phyloP scores from a whole-genome alignment of 2,113 vertebrate genomes.

The Neodon shergylaensis region DNA sequence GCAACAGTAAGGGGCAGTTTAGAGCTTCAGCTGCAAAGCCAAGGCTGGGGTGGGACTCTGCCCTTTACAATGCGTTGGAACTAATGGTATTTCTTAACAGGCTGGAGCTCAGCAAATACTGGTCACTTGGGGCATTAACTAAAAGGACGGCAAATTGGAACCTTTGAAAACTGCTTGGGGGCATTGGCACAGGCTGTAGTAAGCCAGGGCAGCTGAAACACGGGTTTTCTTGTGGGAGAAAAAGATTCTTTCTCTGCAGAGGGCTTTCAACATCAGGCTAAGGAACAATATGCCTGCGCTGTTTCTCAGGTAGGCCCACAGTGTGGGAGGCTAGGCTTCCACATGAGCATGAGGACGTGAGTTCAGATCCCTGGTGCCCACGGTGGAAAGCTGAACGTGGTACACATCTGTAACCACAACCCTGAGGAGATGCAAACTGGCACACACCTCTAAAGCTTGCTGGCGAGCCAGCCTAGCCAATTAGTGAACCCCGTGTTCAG shows the following conservation, averaged over 20 bases:
- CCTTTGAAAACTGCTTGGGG: neutral
- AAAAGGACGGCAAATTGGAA: neutral
- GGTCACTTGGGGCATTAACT: neutral
- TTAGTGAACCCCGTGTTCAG: neutral
- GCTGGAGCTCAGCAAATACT: neutral
- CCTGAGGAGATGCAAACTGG: neutral
- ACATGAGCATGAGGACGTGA: neutral
- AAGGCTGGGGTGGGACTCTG: neutral
- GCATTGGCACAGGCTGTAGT: neutral
- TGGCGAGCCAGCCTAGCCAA: neutral
- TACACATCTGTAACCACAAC: neutral
- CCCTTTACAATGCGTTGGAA: neutral
- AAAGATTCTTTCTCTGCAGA: neutral
- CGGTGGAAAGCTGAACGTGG: neutral
- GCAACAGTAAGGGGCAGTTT: neutral
- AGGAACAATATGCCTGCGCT: fast-evolving
- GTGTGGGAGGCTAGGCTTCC: neutral
- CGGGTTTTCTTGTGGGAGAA: neutral
- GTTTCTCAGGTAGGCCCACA: neutral
- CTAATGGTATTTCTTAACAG: neutral
- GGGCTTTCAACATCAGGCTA: neutral
- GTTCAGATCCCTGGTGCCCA: neutral
- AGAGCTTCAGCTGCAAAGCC: neutral
- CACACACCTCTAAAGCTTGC: too few species aligned
- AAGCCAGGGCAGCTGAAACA: neutral